Evolutionary conservation across 64 coral and sea anemone genomes (phyloP).

Genomic region (Trachythela sp.): DNA sequence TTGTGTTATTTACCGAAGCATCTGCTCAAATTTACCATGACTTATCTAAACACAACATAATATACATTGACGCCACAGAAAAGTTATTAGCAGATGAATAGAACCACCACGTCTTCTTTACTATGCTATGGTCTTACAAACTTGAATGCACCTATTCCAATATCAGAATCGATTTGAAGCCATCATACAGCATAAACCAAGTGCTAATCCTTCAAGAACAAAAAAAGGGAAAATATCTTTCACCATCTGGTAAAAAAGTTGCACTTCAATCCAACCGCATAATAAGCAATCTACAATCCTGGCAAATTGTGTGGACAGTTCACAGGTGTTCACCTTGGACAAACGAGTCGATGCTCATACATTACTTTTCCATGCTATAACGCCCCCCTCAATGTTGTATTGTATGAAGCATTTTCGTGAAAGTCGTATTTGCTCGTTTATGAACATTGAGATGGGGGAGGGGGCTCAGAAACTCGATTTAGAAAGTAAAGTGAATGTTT

Average conservation of each 20-base stretch:
- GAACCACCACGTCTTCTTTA: not conserved
- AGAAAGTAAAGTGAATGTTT: too few species aligned
- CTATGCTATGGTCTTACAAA: not conserved
- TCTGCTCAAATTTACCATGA: conserved; percentile 29
- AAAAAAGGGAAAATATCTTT: not conserved
- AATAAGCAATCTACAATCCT: not conserved
- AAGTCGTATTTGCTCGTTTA: too few species aligned
- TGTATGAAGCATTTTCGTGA: too few species aligned
- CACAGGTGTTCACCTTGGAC: too few species aligned
- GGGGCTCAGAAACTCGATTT: too few species aligned
- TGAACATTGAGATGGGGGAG: too few species aligned
- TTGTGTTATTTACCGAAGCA: conserved; percentile 11
- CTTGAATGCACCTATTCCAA: not conserved
- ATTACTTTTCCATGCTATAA: too few species aligned
- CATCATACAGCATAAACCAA: not conserved
- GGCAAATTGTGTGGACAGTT: too few species aligned
- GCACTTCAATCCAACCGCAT: not conserved
- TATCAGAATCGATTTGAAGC: conserved; percentile 10
- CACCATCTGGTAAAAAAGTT: not conserved
- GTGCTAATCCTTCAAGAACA: not conserved
- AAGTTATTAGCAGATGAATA: not conserved
- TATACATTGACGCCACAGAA: conserved; percentile 26
- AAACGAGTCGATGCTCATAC: too few species aligned
- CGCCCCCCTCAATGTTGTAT: too few species aligned
- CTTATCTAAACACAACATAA: not conserved